phyloP scores from a whole-genome alignment of 2,888 invertebrate genomes.

The Camponotus fellah region DNA sequence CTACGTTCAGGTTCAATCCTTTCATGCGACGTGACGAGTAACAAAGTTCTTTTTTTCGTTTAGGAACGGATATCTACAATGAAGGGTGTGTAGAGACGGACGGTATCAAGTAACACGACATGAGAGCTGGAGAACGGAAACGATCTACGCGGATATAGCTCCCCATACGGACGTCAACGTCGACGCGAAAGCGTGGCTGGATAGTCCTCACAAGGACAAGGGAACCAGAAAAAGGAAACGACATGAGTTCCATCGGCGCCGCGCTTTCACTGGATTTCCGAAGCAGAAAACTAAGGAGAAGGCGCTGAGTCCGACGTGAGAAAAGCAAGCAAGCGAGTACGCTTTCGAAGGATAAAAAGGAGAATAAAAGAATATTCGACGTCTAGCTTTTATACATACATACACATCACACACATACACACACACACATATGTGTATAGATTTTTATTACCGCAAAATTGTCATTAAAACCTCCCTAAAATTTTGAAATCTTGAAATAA shows the following conservation, averaged over 20 bases:
- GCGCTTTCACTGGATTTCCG: constrained; percentile 54
- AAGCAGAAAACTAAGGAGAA: constrained; percentile 53
- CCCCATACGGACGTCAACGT: constrained; percentile 55
- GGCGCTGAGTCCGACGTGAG: constrained; percentile 40
- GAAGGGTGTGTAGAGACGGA: constrained; percentile 26
- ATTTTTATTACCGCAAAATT: not conserved
- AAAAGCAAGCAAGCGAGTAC: constrained; percentile 46
- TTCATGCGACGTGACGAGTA: constrained; percentile 36
- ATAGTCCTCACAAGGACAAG: constrained; percentile 33
- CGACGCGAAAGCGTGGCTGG: constrained; percentile 22
- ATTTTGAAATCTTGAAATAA: not conserved
- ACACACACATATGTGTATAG: no score
- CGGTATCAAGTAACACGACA: constrained; percentile 42
- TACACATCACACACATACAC: not conserved
- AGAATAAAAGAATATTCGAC: constrained; percentile 34
- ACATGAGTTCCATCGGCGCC: constrained; percentile 37
- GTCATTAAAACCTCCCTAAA: not conserved
- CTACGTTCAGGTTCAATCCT: constrained; percentile 38
- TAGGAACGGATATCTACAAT: constrained; percentile 25
- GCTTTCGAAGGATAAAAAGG: constrained; percentile 46
- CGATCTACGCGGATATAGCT: constrained; percentile 50
- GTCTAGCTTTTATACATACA: constrained; percentile 3
- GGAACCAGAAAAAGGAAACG: constrained; percentile 43
- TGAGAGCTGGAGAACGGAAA: constrained; percentile 33
- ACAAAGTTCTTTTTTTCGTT: constrained; percentile 24